A percentile compares a stretch with the other conserved stretches of the same genome.
Evolutionary conservation across 2,113 vertebrate genomes (phyloP).

Genomic region (Clarias magur): DNA sequence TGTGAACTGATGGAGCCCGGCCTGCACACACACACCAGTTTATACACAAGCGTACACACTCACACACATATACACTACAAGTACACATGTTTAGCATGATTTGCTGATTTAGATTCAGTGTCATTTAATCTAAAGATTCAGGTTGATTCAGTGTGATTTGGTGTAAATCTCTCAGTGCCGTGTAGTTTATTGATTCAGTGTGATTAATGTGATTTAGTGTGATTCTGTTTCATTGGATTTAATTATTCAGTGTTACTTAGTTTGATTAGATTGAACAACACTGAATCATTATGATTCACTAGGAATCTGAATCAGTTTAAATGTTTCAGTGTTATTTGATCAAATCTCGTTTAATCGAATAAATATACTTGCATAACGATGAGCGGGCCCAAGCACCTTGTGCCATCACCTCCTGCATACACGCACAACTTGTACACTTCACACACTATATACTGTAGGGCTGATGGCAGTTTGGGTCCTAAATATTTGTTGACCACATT

Average conservation of each 20-base stretch:
- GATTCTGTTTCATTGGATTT: not conserved
- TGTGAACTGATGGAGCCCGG: constrained; percentile 64
- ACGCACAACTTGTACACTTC: no score
- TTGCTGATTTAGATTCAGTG: not conserved
- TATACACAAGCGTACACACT: constrained; percentile 14
- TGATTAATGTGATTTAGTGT: not conserved
- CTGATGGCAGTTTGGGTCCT: no score
- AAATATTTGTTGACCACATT: no score
- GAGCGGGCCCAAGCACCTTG: no score
- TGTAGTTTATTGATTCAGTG: not conserved
- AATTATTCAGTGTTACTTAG: not conserved
- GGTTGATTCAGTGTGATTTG: not conserved
- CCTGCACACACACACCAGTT: constrained; percentile 51
- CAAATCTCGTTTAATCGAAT: not conserved
- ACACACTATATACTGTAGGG: no score
- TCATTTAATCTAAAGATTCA: not conserved
- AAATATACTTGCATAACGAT: no score
- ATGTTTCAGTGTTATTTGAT: not conserved
- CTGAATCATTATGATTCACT: no score
- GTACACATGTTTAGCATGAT: not conserved
- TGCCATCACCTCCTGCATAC: no score
- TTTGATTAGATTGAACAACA: not conserved
- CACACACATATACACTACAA: not conserved
- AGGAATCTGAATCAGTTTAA: no score
- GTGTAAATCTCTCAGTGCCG: not conserved